Conservation (phyloP, 1,140 invertebrate species). For the Tetramorium parvispinum region DNA sequence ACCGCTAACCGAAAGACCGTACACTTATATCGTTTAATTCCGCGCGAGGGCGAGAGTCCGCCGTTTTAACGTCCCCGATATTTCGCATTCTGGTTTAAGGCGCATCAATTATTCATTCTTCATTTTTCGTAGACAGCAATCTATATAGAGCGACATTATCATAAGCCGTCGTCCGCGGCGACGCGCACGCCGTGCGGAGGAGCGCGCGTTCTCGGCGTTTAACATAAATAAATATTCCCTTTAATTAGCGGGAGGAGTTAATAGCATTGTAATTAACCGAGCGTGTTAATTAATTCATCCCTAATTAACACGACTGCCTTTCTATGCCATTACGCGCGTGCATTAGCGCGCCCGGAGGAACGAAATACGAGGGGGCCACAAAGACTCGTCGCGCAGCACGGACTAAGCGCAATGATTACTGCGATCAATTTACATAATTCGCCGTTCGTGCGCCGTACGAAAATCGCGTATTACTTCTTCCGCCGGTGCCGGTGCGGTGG, state of each 20-base stretch:
- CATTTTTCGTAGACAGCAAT: background rate
- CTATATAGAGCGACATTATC: background rate
- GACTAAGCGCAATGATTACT: conserved; percentile 20
- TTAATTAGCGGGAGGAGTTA: conserved; percentile 48
- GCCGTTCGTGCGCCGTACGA: conserved; percentile 5
- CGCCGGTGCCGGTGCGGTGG: background rate
- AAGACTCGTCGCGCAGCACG: conserved; percentile 8
- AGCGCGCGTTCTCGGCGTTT: background rate
- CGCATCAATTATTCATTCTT: conserved; percentile 1
- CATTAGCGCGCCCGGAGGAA: conserved; percentile 1
- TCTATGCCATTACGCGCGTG: background rate
- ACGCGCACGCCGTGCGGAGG: background rate
- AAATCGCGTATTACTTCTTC: conserved; percentile 1
- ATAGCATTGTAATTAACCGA: conserved; percentile 56
- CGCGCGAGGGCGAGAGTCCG: background rate
- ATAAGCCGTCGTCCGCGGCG: background rate
- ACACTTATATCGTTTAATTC: background rate
- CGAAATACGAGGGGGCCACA: conserved; percentile 6
- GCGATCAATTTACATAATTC: conserved; percentile 61
- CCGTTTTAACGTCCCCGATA: background rate
- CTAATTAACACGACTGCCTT: conserved; percentile 59
- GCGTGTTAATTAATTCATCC: conserved; percentile 65
- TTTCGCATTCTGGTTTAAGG: background rate
- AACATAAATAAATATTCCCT: conserved; percentile 54
- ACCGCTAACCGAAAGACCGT: background rate